Evolutionary conservation across 1,140 invertebrate genomes (phyloP), one percentile per base, ranked within the genome.

Genomic region (Pararge aegeria): DNA sequence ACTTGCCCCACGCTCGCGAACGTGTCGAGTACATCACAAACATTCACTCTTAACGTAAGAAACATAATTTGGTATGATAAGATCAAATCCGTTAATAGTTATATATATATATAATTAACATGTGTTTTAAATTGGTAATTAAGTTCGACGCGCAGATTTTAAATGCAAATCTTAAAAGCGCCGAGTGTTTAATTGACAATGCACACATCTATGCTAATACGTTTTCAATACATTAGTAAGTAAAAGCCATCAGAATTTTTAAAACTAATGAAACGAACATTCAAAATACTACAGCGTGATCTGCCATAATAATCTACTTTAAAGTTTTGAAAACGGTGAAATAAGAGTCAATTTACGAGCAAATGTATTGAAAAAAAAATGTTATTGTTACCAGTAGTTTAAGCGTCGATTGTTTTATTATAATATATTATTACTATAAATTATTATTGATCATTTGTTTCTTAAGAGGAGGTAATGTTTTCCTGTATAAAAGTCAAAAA

Each of bases 381-480:
- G 79, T 86, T 86, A 82, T 87, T 87, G 86, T 89, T 89, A 89
- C 84, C 86, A 89, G 75, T 89, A 89, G 84, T 83, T 70, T 87
- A 84, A 83, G 84, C 70, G 70, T 80, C 71, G 67, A 78, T 84
- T 80, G 78, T 87, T 87, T 83, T 82, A 73, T 75, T 77, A 59
- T 83, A 75, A 75, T 74, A 66, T 66, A 53, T 73, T 75, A 61
- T 72, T 61, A 66, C 61, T 63, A 68, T 74, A 75, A 66, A 71
- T 61, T 73, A 71, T 70, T 75, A 70, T 48, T 63, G 60, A 61
- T 62, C 52, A 55, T 67, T 63, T 63, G 53, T 61, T 57, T 56
- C 51, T 52, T 38, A 52, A 30, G 34, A 57, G 55, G 37, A 44
- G 44, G 20, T 46, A 19, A 12, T 64, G 53, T 57, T 55, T 54